Conservation (phyloP, 30 jellyfish, hydroid and myxozoan genomes). For the Turritopsis rubra region DNA sequence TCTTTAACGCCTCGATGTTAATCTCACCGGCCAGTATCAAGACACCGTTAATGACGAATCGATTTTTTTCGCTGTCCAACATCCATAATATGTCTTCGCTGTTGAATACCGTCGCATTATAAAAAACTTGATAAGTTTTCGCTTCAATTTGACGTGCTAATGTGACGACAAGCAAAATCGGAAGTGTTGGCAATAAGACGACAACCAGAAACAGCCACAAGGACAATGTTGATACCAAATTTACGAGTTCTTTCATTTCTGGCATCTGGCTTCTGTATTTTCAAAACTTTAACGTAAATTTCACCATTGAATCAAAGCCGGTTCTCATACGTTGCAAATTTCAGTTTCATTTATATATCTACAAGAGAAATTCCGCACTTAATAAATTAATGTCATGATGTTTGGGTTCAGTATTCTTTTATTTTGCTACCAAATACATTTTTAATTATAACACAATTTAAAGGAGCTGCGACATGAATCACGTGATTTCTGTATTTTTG, state of each 20-base stretch:
- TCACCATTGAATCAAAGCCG: too few species aligned
- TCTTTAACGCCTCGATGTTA: conserved; percentile 26
- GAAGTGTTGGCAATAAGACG: not conserved
- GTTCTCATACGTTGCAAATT: not conserved
- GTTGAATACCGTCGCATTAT: conserved; percentile 43
- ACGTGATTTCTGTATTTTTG: too few species aligned
- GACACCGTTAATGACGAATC: conserved; percentile 55
- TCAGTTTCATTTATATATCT: not conserved
- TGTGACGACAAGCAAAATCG: not conserved
- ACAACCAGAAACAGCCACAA: conserved; percentile 1
- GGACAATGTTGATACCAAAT: not conserved
- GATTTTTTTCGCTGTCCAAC: conserved; percentile 49
- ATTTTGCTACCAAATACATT: too few species aligned
- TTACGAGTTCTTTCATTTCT: not conserved
- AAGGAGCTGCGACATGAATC: too few species aligned
- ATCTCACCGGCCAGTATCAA: conserved; percentile 40
- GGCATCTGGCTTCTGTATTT: not conserved
- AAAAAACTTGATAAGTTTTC: not conserved
- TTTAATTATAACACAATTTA: too few species aligned
- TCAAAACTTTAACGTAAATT: not conserved
- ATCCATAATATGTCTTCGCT: conserved; percentile 65
- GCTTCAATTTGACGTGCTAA: conserved; percentile 29
- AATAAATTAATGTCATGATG: too few species aligned
- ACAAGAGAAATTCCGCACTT: too few species aligned
- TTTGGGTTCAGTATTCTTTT: too few species aligned